Conservation (phyloP, 2,797 vertebrate species). For the Enteromius anoplus region DNA sequence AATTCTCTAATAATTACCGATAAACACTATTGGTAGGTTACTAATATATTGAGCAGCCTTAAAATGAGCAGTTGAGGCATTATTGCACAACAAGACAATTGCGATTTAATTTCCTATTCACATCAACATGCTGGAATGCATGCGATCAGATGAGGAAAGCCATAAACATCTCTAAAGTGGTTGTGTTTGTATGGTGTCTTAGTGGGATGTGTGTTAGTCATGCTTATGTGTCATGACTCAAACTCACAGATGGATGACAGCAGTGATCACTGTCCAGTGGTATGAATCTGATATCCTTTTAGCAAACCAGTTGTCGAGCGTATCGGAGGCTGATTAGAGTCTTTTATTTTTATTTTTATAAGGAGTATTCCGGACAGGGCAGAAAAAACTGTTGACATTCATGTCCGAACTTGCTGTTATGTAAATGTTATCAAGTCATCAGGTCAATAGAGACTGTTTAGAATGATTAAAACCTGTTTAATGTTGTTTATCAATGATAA, state of each 20-base stretch:
- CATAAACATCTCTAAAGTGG: constrained; percentile 20
- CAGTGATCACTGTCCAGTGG: background rate
- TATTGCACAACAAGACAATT: background rate
- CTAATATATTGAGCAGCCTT: background rate
- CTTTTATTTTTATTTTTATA: background rate
- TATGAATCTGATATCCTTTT: constrained; percentile 18
- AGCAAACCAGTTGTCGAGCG: constrained; percentile 5
- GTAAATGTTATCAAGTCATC: constrained; percentile 17
- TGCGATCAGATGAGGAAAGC: background rate
- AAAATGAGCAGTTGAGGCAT: background rate
- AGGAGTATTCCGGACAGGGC: background rate
- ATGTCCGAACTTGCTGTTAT: background rate
- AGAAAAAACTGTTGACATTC: background rate
- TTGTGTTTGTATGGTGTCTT: constrained; percentile 12
- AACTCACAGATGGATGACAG: constrained; percentile 46
- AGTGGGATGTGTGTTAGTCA: constrained; percentile 44
- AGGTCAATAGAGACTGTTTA: background rate
- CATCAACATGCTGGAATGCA: constrained; percentile 1
- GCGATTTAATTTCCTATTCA: constrained; percentile 13
- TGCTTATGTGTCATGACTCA: constrained; percentile 50
- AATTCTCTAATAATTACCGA: too few species aligned
- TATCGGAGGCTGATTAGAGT: background rate
- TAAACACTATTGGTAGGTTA: background rate
- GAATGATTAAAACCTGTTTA: background rate
- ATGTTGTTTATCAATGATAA: background rate